phyloP scores from a whole-genome alignment of 2,113 vertebrate species.

The Eubucco bourcierii region DNA sequence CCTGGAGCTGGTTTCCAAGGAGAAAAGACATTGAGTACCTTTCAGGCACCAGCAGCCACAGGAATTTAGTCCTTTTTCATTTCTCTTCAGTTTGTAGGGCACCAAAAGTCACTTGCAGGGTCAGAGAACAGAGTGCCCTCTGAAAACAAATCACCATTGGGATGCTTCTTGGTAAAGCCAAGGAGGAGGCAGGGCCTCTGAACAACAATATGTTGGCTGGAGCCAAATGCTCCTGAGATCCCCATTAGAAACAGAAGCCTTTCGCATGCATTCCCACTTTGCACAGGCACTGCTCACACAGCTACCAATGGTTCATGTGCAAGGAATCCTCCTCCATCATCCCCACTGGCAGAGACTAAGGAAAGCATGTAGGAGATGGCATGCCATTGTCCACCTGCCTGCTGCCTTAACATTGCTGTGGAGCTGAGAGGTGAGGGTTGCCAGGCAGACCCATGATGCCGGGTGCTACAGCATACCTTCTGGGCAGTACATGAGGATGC shows the following conservation, averaged over 20 bases:
- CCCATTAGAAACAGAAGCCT: background rate
- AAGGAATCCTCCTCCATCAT: background rate
- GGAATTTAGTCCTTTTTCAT: background rate
- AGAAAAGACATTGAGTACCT: background rate
- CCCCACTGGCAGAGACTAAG: background rate
- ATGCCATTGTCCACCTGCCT: fast-evolving
- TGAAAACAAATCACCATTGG: background rate
- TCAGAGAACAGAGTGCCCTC: background rate
- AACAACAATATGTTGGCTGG: background rate
- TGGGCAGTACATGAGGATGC: fast-evolving
- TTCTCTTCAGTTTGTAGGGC: background rate
- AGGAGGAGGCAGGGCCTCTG: background rate
- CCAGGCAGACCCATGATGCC: fast-evolving
- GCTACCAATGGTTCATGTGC: background rate
- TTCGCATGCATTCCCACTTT: fast-evolving
- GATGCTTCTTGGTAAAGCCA: background rate
- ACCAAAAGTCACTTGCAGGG: background rate
- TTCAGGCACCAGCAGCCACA: background rate
- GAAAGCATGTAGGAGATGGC: background rate
- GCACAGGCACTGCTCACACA: background rate
- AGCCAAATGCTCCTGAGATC: background rate
- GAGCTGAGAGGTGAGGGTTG: fast-evolving
- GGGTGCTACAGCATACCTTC: fast-evolving
- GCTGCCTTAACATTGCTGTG: fast-evolving
- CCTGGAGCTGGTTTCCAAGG: background rate